Percentiles rank a stretch among this genome's conserved stretches.
phyloP scores from a whole-genome alignment of 2,113 vertebrate species.

The Addax nasomaculatus region DNA sequence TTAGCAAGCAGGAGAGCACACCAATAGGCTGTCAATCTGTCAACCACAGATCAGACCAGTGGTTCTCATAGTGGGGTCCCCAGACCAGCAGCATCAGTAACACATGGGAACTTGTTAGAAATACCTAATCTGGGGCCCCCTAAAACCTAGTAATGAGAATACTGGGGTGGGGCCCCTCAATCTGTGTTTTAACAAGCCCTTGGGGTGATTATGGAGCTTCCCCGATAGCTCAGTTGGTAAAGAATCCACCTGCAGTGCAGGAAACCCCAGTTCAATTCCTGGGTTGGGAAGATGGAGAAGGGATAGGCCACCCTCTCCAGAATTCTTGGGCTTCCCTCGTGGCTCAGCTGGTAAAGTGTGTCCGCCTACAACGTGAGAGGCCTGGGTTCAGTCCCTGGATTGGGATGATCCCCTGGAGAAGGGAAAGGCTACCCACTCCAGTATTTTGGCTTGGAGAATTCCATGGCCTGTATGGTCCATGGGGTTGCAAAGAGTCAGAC shows the following conservation, averaged over 20 bases:
- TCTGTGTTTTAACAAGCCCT: neutral
- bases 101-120: neutral
- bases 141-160: neutral
- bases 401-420: neutral
- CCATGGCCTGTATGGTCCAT: neutral
- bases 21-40: rapidly evolving
- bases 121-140: neutral
- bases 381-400: neutral
- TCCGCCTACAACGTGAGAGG: neutral
- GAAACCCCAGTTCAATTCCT: neutral
- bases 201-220: neutral
- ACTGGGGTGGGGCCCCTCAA: neutral
- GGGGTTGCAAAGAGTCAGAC: neutral
- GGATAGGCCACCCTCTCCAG: neutral
- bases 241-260: neutral
- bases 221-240: neutral
- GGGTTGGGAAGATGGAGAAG: neutral
- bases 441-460: neutral
- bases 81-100: neutral
- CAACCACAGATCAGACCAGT: neutral
- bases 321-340: neutral
- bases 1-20: neutral
- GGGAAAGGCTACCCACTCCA: neutral
- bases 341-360: neutral
- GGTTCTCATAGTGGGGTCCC: neutral